A percentile compares a stretch with the other conserved stretches of the same genome.
Conservation (phyloP, 2,113 vertebrate genomes). For the Petroica traversi region DNA sequence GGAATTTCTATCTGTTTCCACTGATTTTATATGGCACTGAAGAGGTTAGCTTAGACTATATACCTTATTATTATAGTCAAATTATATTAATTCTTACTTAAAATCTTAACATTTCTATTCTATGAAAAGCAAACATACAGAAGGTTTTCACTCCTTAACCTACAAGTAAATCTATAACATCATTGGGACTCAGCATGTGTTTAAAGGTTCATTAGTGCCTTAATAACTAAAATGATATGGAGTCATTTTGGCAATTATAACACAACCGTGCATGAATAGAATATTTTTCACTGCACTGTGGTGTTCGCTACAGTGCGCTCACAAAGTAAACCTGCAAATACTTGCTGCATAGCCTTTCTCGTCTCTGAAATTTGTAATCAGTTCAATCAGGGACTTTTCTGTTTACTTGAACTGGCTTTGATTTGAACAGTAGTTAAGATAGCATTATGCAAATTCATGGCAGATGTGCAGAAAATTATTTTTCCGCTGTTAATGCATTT, state of each 20-base stretch:
- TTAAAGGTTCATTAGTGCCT: slow-evolving; percentile 23
- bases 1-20: not conserved
- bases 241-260: slow-evolving; percentile 47
- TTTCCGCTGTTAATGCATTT: not conserved
- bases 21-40: not conserved
- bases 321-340: not conserved
- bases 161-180: not conserved
- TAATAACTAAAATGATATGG: slow-evolving; percentile 29
- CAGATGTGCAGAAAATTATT: not conserved
- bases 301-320: not conserved
- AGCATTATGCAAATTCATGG: not conserved
- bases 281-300: not conserved
- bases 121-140: not conserved
- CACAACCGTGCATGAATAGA: not conserved
- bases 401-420: slow-evolving; percentile 19
- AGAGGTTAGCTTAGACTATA: not conserved
- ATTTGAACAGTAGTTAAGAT: not conserved
- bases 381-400: not conserved
- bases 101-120: not conserved
- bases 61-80: not conserved
- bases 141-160: not conserved
- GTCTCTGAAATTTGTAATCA: not conserved
- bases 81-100: not conserved
- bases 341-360: not conserved
- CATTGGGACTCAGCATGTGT: not conserved